These are phyloP conservation scores for Notarius lentiginosus DNA, from an alignment of 2,113 vertebrate species.

Conservation along the genomic window DNA sequence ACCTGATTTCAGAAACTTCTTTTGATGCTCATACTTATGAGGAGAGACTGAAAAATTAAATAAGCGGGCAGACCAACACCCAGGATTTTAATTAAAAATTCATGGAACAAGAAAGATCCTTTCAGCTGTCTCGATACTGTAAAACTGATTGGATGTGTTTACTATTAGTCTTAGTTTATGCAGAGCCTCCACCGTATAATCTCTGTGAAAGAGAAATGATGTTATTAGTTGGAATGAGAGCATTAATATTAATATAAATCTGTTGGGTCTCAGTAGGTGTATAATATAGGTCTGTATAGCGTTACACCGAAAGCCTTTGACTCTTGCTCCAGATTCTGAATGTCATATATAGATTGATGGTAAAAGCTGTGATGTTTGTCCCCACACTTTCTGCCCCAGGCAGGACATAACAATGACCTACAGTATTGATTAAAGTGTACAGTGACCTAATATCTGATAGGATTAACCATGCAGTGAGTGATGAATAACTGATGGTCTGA, in stretches of 20 bases:
- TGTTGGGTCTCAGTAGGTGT: background rate
- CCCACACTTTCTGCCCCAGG: background rate
- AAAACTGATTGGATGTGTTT: background rate
- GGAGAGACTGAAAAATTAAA: background rate
- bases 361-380: background rate
- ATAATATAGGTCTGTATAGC: background rate
- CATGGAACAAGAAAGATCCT: background rate
- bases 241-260: background rate
- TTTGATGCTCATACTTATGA: background rate
- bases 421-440: constrained; percentile 18
- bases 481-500: background rate
- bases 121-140: background rate
- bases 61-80: no score
- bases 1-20: background rate
- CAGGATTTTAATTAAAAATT: background rate
- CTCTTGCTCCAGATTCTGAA: background rate
- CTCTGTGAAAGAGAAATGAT: background rate
- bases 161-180: background rate
- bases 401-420: background rate
- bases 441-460: constrained; percentile 7
- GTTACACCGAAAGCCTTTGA: background rate
- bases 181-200: background rate
- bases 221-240: background rate
- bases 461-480: constrained; percentile 1
- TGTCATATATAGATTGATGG: background rate